Conservation (phyloP, 1,140 invertebrate species). For the Daktulosphaira vitifoliae region DNA sequence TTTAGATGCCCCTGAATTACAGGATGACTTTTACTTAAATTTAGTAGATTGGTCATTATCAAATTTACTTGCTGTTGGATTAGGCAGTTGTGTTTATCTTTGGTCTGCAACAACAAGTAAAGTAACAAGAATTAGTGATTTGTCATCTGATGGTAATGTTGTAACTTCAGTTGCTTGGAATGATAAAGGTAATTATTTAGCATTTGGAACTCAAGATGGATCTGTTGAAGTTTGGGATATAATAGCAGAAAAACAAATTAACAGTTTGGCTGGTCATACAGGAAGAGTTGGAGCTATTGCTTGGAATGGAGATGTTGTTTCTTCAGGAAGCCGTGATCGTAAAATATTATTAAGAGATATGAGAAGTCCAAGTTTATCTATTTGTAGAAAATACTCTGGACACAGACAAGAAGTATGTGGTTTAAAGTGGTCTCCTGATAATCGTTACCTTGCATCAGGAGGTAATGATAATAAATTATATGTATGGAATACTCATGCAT, state of each 20-base stretch:
- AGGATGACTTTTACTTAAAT: conserved; percentile 99
- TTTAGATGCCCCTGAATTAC: conserved; percentile 94
- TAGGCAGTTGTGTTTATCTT: conserved; percentile 95
- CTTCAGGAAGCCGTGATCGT: conserved; percentile 90
- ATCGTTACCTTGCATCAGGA: conserved; percentile 94
- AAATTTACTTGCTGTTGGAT: conserved; percentile 96
- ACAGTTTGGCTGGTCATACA: conserved; percentile 84
- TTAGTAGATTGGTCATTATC: conserved; percentile 99
- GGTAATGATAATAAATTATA: conserved; percentile 98
- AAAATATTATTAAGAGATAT: conserved; percentile 92
- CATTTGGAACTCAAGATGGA: conserved; percentile 94
- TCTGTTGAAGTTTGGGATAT: conserved; percentile 98
- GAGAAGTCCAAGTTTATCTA: conserved; percentile 64
- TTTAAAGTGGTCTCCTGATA: conserved; percentile 98
- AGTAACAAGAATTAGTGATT: conserved; percentile 92
- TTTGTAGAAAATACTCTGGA: conserved; percentile 71
- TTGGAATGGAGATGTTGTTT: conserved; percentile 96
- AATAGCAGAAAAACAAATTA: conserved; percentile 81
- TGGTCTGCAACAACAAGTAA: conserved; percentile 99
- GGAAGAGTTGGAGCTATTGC: conserved; percentile 89
- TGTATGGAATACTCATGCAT: conserved; percentile 91
- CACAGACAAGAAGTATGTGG: conserved; percentile 97
- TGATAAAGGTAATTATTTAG: conserved; percentile 88
- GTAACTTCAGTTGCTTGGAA: conserved; percentile 99
- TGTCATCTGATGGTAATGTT: conserved; percentile 83